Evolutionary conservation across 2,113 vertebrate genomes (phyloP).

Genomic region (Poecile atricapillus): DNA sequence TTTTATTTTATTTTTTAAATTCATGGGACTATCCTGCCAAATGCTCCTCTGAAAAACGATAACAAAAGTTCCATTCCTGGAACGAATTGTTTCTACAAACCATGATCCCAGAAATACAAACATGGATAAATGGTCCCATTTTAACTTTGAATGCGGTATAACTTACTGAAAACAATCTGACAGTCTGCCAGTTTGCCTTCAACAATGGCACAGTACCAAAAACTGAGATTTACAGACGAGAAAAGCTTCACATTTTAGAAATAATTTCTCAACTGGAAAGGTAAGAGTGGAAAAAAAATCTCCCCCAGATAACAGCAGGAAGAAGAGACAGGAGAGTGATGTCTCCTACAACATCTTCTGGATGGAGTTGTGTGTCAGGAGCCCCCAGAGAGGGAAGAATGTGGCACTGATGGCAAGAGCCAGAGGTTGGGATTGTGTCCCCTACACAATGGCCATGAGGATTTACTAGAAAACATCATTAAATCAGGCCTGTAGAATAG

Average conservation of each 20-base stretch:
- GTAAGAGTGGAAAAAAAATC: not conserved
- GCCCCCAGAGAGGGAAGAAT: not conserved
- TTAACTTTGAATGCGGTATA: slow-evolving; percentile 42
- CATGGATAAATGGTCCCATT: slow-evolving; percentile 64
- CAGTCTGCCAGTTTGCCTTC: slow-evolving; percentile 60
- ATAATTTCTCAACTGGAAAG: slow-evolving; percentile 14
- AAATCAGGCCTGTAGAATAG: not conserved
- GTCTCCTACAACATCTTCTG: not conserved
- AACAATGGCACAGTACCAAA: slow-evolving; percentile 53
- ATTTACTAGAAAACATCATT: not conserved
- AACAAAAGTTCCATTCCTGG: slow-evolving; percentile 63
- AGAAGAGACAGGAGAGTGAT: not conserved
- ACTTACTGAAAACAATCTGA: slow-evolving; percentile 66
- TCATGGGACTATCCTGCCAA: slow-evolving; percentile 24
- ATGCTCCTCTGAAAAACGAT: slow-evolving; percentile 30
- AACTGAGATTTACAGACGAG: not conserved
- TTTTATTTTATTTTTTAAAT: not conserved
- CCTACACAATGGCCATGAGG: rapidly evolving
- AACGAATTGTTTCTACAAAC: slow-evolving; percentile 58
- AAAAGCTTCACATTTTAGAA: not conserved
- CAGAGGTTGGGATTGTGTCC: not conserved
- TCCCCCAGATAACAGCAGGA: not conserved
- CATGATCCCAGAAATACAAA: slow-evolving; percentile 60
- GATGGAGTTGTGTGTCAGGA: not conserved
- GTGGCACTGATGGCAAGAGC: rapidly evolving